Base-by-base conservation (phyloP, 2,113 vertebrate genomes). In the Pionites leucogaster region DNA sequence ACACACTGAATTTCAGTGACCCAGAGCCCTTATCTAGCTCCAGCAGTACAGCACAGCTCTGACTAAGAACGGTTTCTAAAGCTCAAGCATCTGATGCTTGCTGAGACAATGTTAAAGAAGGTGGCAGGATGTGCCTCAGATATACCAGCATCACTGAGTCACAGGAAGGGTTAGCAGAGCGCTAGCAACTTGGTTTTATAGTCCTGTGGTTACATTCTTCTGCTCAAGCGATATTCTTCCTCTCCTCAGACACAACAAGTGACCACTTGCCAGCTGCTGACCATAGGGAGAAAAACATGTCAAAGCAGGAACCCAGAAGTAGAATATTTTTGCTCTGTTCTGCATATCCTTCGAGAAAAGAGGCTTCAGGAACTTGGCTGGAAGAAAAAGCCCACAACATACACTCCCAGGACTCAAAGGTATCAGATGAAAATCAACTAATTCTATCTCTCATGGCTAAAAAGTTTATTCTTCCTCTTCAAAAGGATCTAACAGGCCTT, bases 1-100 rank as follows among this genome's bases (percentile, higher is more conserved):
- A 47, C 78, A 85, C 63, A 80, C 10, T 84, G 91, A 93, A 85
- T 76, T 42, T 22, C 72, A 75, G 82, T 96, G 95, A 94, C 95
- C 93, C 16, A 0, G 44, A 96, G 79, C 88, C 95, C 91, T 95
- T 92, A 92, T 82, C 74, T 75, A 69, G 18, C 35, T 60, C 67
- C 50, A 77, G 81, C 82, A 92, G 70, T 28, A 57, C 62, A 67
- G 35, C n/a, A 62, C 25, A 72, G 42, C 53, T 75, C 69, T 80
- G 88, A 85, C 79, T 76, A 70, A 89, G 63, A 85, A 76, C 87
- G 31, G 46, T 83, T 83, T 83, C 76, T 86, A 75, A 86, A 92
- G 83, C 64, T 76, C 44, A 31, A 39, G 46, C 67, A 86, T 39
- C 0, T 1, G 69, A 17, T 39, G 39, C 47, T 78, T 69, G 28